These are phyloP conservation scores for Hippoglossus stenolepis DNA, from an alignment of 2,113 vertebrate genomes.

Conservation along the genomic window DNA sequence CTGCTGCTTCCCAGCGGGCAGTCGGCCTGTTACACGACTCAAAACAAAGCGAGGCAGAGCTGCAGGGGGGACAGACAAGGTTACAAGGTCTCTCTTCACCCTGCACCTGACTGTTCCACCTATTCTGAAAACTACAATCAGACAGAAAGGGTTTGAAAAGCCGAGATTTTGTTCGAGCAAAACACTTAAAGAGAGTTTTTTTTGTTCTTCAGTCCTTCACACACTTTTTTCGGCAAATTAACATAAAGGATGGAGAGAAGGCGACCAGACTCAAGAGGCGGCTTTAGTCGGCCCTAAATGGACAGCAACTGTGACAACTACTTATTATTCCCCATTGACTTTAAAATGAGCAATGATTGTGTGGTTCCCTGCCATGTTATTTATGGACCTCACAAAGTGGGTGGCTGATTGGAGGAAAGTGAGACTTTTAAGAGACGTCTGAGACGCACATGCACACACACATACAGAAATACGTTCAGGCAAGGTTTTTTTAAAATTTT, in stretches of 20 bases:
- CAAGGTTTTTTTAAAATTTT: not conserved
- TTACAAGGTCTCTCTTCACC: slow-evolving; percentile 29
- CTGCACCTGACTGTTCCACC: not conserved
- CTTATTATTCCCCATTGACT: slow-evolving; percentile 69
- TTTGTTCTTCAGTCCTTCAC: slow-evolving; percentile 28
- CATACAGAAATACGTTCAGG: not conserved
- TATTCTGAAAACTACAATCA: slow-evolving; percentile 12
- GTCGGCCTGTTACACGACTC: slow-evolving; percentile 85
- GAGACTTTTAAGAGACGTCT: slow-evolving; percentile 47
- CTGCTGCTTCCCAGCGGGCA: slow-evolving; percentile 88
- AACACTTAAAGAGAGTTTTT: not conserved
- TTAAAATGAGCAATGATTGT: slow-evolving; percentile 60
- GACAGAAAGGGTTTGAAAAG: slow-evolving; percentile 27
- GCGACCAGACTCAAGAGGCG: slow-evolving; percentile 30
- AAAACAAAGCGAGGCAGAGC: slow-evolving; percentile 84
- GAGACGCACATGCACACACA: not conserved
- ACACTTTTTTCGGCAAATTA: slow-evolving; percentile 18
- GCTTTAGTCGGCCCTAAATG: slow-evolving; percentile 18
- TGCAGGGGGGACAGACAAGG: slow-evolving; percentile 76
- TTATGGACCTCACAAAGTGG: slow-evolving; percentile 61
- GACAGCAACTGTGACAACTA: slow-evolving; percentile 46
- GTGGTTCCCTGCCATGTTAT: slow-evolving; percentile 63
- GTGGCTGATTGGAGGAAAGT: slow-evolving; percentile 67
- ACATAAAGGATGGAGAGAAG: slow-evolving; percentile 43
- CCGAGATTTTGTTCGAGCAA: not conserved